These are phyloP conservation scores for Drosophila orena DNA, from an alignment of 1,140 invertebrate species.

Conservation along the genomic window DNA sequence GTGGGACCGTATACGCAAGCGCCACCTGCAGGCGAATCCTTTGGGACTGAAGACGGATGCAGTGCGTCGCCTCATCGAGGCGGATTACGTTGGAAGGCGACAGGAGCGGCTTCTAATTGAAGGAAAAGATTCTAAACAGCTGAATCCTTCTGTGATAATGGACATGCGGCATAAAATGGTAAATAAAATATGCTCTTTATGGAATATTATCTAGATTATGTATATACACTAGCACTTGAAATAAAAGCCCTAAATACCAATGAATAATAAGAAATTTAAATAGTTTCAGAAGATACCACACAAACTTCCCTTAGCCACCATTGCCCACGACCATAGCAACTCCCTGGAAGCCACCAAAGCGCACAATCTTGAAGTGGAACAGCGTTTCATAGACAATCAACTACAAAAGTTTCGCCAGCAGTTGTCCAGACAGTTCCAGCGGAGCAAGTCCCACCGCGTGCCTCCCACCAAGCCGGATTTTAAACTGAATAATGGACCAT, in stretches of 20 bases:
- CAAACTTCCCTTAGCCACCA: conserved; percentile 65
- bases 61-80: conserved; percentile 73
- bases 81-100: conserved; percentile 65
- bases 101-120: conserved; percentile 61
- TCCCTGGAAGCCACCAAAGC: conserved; percentile 57
- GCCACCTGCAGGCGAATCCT: conserved; percentile 51
- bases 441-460: conserved; percentile 25
- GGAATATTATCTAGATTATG: too few species aligned
- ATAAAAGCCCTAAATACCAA: too few species aligned
- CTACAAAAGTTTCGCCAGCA: conserved; percentile 79
- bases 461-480: conserved; percentile 68
- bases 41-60: conserved; percentile 68
- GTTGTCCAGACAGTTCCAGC: conserved; percentile 61
- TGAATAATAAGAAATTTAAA: neutral
- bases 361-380: conserved; percentile 76
- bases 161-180: conserved; percentile 83
- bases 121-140: conserved; percentile 53
- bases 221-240: too few species aligned
- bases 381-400: conserved; percentile 74
- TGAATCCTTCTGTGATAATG: conserved; percentile 79
- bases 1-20: conserved; percentile 83
- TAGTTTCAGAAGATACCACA: conserved; percentile 72
- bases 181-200: conserved; percentile 1
- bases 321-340: conserved; percentile 59
- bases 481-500: conserved; percentile 53